Conservation (phyloP, 1,140 invertebrate species). For the Cherax quadricarinatus region DNA sequence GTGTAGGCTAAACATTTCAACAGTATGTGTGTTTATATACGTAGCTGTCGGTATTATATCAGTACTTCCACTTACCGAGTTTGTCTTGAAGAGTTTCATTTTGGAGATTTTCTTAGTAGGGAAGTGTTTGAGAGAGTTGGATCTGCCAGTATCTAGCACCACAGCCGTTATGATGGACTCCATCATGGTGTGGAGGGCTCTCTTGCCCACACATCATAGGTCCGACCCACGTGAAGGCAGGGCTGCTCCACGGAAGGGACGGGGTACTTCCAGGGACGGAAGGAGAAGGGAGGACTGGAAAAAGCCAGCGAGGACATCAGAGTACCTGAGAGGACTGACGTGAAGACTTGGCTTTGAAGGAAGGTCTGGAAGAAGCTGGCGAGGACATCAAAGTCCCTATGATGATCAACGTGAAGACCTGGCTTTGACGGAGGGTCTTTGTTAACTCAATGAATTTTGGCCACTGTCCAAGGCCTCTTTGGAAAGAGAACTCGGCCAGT, state of each 20-base stretch:
- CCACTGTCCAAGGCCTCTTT: no score
- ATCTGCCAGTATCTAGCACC: conserved; percentile 26
- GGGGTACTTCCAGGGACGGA: not conserved
- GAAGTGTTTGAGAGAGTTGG: conserved; percentile 33
- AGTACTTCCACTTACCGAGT: conserved; percentile 62
- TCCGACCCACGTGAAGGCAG: not conserved
- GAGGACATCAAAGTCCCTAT: not conserved
- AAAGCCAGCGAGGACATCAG: not conserved
- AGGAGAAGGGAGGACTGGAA: not conserved
- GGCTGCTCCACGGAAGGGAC: not conserved
- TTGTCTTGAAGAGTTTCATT: conserved; percentile 53
- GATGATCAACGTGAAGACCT: not conserved
- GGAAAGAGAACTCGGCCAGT: no score
- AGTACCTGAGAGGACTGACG: not conserved
- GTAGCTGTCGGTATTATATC: no score
- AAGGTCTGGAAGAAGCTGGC: not conserved
- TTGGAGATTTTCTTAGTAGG: conserved; percentile 30
- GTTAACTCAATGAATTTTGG: no score
- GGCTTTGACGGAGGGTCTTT: no score
- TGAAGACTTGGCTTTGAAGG: no score
- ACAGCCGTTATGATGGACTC: conserved; percentile 37
- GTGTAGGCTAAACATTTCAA: no score
- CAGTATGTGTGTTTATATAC: no score
- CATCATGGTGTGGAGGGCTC: conserved; percentile 10
- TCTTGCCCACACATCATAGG: not conserved